Conservation (phyloP, 2,888 invertebrate genomes). For the Lucinisca nassula region DNA sequence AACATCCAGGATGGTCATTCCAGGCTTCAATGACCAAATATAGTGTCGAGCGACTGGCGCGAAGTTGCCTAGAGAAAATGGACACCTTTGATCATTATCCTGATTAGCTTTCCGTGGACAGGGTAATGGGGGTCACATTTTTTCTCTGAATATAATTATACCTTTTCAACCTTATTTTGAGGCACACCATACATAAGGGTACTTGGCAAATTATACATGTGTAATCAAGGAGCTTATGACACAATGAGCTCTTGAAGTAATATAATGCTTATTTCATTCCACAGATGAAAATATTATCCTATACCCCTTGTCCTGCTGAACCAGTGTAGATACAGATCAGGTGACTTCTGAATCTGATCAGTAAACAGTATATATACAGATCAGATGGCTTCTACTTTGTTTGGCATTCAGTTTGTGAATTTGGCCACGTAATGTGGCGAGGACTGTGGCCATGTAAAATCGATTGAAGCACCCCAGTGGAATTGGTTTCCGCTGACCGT, state of each 20-base stretch:
- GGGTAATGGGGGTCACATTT: conserved; percentile 13
- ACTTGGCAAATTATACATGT: neutral
- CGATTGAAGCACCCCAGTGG: too few species aligned
- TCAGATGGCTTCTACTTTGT: too few species aligned
- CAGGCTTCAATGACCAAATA: neutral
- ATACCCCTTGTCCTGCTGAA: neutral
- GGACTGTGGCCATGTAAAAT: too few species aligned
- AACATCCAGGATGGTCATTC: neutral
- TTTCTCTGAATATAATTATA: neutral
- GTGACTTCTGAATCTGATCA: too few species aligned
- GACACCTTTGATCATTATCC: conserved; percentile 7
- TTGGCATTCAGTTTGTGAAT: too few species aligned
- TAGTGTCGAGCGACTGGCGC: neutral
- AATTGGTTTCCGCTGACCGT: too few species aligned
- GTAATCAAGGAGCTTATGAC: neutral
- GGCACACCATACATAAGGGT: neutral
- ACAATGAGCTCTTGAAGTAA: neutral
- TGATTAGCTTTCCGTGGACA: neutral
- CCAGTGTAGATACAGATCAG: neutral
- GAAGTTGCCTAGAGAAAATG: neutral
- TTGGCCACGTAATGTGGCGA: too few species aligned
- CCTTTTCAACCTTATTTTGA: neutral
- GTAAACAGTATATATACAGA: too few species aligned
- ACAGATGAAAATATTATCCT: neutral
- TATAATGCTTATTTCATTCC: neutral